These are phyloP conservation scores for Corella eumyota DNA, from an alignment of 23 tunicate species.

Conservation along the genomic window DNA sequence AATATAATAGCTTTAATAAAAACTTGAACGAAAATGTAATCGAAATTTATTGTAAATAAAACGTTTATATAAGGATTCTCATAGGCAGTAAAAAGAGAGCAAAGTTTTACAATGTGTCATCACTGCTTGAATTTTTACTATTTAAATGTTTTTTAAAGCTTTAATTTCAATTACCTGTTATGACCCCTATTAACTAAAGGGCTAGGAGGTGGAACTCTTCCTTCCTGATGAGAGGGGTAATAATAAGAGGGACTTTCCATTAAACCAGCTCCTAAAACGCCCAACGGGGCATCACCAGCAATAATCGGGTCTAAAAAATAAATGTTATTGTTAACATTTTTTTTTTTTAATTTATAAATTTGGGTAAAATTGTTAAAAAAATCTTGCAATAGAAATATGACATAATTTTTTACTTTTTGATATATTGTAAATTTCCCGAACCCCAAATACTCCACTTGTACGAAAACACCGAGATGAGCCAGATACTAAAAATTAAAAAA, in stretches of 20 bases:
- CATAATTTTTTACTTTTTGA: constrained; percentile 70
- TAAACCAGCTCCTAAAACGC: background rate
- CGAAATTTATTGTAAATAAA: too few relatives aligned
- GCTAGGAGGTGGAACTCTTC: constrained; percentile 46
- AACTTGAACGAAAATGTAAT: too few relatives aligned
- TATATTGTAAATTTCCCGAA: constrained; percentile 86
- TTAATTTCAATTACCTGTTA: too few relatives aligned
- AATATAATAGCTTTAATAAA: background rate
- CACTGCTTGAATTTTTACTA: too few relatives aligned
- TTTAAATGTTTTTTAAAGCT: too few relatives aligned
- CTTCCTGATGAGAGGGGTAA: constrained; percentile 75
- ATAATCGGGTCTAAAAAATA: constrained; percentile 63
- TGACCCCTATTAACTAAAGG: too few relatives aligned
- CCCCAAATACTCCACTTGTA: constrained; percentile 99
- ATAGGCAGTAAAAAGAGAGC: too few relatives aligned
- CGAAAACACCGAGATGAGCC: constrained; percentile 74
- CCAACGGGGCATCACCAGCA: constrained; percentile 52
- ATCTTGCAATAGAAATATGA: background rate
- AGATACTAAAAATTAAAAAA: constrained; percentile 35
- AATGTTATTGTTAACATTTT: background rate
- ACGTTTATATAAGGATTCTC: too few relatives aligned
- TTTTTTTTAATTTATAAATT: too few relatives aligned
- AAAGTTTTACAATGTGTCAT: too few relatives aligned
- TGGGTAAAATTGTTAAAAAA: too few relatives aligned
- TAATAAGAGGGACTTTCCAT: constrained; percentile 71